phyloP scores from a whole-genome alignment of 2,797 vertebrate species.

The Xenops minutus region DNA sequence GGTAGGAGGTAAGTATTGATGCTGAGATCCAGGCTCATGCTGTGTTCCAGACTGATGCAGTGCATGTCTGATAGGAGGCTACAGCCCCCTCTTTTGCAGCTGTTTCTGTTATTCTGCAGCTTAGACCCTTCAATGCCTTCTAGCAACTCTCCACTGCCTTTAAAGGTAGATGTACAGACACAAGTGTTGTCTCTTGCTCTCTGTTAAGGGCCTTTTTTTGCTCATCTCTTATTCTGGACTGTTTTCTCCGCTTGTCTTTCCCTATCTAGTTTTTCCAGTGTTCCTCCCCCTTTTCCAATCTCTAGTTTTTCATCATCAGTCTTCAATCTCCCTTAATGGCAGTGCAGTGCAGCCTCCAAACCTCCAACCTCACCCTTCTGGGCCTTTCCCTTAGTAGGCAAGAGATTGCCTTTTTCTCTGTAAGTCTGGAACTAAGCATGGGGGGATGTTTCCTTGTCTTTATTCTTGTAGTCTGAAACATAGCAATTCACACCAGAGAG shows the following conservation, averaged over 20 bases:
- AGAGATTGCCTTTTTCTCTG: background rate
- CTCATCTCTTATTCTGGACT: background rate
- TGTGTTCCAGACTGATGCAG: background rate
- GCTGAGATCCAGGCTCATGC: background rate
- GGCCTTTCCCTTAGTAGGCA: background rate
- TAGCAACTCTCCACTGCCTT: background rate
- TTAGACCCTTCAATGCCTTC: background rate
- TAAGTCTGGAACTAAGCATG: background rate
- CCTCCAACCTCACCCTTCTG: background rate
- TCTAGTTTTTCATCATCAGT: background rate
- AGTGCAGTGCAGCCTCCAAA: background rate
- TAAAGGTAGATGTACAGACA: background rate
- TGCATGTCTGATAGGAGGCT: background rate
- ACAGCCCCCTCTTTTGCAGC: background rate
- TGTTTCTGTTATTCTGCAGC: background rate
- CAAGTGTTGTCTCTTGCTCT: background rate
- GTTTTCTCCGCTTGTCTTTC: background rate
- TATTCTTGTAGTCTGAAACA: background rate
- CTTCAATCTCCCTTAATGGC: background rate
- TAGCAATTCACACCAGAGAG: background rate
- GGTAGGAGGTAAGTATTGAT: background rate
- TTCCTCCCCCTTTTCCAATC: background rate
- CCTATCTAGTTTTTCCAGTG: background rate
- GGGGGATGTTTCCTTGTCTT: background rate
- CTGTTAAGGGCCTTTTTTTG: background rate